Evolutionary conservation across 92 coral and sea anemone genomes (phyloP), one percentile per base, ranked within the genome.

Genomic region (Hydrozoanthus gracilis): DNA sequence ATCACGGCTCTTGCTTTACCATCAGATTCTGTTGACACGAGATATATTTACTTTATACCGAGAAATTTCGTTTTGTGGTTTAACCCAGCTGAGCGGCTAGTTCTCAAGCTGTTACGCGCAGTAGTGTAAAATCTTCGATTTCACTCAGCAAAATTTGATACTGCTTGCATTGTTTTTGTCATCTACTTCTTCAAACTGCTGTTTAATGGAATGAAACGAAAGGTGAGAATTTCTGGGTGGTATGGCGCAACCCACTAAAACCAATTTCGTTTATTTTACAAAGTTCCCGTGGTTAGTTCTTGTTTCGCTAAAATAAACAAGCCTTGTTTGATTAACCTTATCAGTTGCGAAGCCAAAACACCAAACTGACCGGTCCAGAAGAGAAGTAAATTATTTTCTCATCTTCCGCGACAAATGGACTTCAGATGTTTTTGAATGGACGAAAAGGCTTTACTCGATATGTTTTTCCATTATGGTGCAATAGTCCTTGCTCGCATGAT

Each of bases 271-370:
- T 8, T 5, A 58, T 12, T 39, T 4, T 64, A 64, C 62, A 46
- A 61, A 9, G 47, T 49, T 61, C 60, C 45, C 55, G 12, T 55
- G 20, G 45, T 16, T 45, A 62, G 70, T 61, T 50, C 6, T 14
- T 39, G 35, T 18, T 11, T 15, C 45, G 18, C 74, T 46, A 18
- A 80, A 80, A 65, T 46, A 80, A 80, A 80, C 14, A 80, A 17
- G 49, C 58, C 10, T 78, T 56, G 83, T 78, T 78, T 78, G 13
- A 78, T 56, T 56, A 55, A 15, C 83, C 71, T 79, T 79, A 64
- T 79, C 84, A 79, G 44, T 60, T 61, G 60, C 54, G 45, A 78
- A 78, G 69, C 70, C 83, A 78, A 78, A 61, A 39, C 67, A 51
- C 13, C 18, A 78, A 61, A 78, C 45, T 17, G 48, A 7, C 20